Percentiles rank a stretch among this genome's conserved stretches.
Conservation (phyloP, 2,888 invertebrate species). For the Erebia aethiops region DNA sequence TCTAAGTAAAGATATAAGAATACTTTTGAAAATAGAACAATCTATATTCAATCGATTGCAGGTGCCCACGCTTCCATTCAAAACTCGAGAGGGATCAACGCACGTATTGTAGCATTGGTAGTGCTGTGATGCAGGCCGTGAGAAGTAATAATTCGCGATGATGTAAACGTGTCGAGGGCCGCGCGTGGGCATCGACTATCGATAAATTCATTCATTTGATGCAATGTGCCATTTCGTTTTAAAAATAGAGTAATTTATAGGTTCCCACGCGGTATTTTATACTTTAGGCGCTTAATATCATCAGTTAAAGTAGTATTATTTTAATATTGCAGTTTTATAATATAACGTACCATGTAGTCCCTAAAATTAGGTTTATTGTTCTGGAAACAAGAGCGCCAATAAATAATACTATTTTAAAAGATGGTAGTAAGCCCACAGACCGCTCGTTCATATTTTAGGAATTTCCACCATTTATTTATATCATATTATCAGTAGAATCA, state of each 20-base stretch:
- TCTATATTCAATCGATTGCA: constrained; percentile 23
- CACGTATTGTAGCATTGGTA: constrained; percentile 8
- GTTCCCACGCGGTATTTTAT: not conserved
- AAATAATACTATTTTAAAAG: no score
- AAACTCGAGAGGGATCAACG: constrained; percentile 31
- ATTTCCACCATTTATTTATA: no score
- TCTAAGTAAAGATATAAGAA: no score
- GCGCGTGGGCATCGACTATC: constrained; percentile 27
- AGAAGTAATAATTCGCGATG: constrained; percentile 40
- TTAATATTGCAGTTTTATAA: no score
- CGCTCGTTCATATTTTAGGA: no score
- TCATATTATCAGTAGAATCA: no score
- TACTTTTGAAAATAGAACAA: constrained; percentile 21
- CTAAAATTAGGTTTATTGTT: no score
- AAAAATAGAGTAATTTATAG: not conserved
- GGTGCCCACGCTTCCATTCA: constrained; percentile 24
- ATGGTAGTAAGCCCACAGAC: no score
- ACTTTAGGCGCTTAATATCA: not conserved
- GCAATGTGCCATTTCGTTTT: constrained; percentile 8
- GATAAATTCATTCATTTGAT: constrained; percentile 4
- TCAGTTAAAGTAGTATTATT: no score
- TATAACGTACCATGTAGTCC: no score
- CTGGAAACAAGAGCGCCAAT: no score
- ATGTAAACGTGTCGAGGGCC: constrained; percentile 33
- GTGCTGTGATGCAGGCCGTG: constrained; percentile 34